Conservation (phyloP, 2,113 vertebrate species). For the Mirza zaza region DNA sequence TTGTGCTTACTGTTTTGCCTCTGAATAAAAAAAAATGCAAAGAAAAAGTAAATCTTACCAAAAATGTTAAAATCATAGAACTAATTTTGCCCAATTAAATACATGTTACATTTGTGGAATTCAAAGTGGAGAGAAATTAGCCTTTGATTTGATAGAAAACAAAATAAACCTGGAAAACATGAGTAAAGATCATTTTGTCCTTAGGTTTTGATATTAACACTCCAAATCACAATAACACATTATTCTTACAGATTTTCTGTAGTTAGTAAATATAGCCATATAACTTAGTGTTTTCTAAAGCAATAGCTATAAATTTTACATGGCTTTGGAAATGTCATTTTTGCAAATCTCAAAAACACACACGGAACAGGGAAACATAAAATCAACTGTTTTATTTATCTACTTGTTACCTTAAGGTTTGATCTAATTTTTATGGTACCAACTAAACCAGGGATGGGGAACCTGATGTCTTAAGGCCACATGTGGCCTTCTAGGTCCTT, state of each 20-base stretch:
- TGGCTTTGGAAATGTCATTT: background rate
- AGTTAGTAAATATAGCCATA: background rate
- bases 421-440: background rate
- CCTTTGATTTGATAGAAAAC: constrained; percentile 16
- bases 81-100: background rate
- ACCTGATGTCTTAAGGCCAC: too few species aligned
- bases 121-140: background rate
- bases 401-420: background rate
- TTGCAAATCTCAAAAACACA: background rate
- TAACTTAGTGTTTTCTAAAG: background rate
- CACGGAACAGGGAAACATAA: background rate
- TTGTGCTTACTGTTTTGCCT: background rate
- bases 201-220: background rate
- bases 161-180: background rate
- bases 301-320: background rate
- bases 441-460: background rate
- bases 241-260: constrained; percentile 1
- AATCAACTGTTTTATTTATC: background rate
- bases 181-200: background rate
- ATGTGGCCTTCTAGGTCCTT: too few species aligned
- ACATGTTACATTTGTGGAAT: background rate
- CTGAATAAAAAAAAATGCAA: background rate
- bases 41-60: background rate
- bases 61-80: constrained; percentile 29
- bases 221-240: background rate